These are phyloP conservation scores for Tupaia chinensis DNA, from an alignment of 2,113 vertebrate genomes.

Conservation along the genomic window DNA sequence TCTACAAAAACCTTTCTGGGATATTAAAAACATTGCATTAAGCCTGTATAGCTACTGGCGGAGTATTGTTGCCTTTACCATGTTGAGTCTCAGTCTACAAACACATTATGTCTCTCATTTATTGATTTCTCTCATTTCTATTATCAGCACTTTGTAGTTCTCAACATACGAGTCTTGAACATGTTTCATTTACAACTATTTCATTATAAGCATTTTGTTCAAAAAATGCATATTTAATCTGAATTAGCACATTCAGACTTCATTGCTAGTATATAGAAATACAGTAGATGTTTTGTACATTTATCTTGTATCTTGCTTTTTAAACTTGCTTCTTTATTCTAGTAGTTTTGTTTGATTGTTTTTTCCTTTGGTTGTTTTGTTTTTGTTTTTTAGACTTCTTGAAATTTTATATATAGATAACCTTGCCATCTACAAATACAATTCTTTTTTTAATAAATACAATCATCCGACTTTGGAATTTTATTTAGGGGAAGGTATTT, in stretches of 20 bases:
- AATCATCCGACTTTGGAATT: background rate
- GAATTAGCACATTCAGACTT: background rate
- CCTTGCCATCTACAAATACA: background rate
- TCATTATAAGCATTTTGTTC: constrained; percentile 3
- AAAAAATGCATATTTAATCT: background rate
- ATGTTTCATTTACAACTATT: constrained; percentile 6
- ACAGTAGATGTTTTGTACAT: background rate
- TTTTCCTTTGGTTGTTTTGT: background rate
- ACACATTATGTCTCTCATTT: background rate
- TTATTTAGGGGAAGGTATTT: background rate
- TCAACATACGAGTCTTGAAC: background rate
- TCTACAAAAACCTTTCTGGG: background rate
- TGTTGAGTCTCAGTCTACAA: background rate
- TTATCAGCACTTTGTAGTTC: background rate
- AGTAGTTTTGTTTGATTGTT: background rate
- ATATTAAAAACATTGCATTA: background rate
- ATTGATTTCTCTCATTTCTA: background rate
- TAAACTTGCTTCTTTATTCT: background rate
- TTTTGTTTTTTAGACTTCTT: background rate
- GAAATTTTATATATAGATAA: background rate
- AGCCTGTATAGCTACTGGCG: background rate
- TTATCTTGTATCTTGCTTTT: background rate
- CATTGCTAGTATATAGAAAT: background rate
- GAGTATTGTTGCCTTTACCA: background rate
- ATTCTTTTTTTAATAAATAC: background rate